These are phyloP conservation scores for Acleris laterana DNA, from an alignment of 2,888 invertebrate species.

Conservation along the genomic window DNA sequence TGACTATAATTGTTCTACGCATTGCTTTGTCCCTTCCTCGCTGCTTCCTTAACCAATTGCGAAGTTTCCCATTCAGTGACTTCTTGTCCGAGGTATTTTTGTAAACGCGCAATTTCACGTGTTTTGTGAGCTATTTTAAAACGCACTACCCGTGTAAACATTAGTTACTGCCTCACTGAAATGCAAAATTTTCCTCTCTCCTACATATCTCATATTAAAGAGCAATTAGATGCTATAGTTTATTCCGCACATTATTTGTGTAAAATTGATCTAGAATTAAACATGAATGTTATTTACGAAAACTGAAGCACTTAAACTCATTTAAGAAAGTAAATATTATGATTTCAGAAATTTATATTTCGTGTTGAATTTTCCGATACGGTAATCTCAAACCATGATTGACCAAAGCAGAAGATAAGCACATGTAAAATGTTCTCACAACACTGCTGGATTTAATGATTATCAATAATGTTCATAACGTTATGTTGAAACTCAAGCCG, in stretches of 20 bases:
- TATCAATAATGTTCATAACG: no score
- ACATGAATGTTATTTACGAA: constrained; percentile 24
- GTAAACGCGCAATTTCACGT: constrained; percentile 34
- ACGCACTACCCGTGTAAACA: constrained; percentile 46
- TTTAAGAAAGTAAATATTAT: constrained; percentile 32
- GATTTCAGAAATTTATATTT: constrained; percentile 11
- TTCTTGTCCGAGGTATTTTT: constrained; percentile 31
- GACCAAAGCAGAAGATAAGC: constrained; percentile 1
- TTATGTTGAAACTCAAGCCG: no score
- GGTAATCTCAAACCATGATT: constrained; percentile 19
- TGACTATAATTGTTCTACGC: constrained; percentile 12
- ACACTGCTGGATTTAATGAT: constrained; percentile 4
- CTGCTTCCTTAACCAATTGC: constrained; percentile 17
- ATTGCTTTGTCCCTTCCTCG: constrained; percentile 15
- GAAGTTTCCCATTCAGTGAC: constrained; percentile 28
- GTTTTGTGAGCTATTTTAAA: constrained; percentile 39
- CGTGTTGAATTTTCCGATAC: constrained; percentile 20
- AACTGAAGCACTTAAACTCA: constrained; percentile 18
- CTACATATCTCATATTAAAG: background rate
- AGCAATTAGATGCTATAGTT: no score
- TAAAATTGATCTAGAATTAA: constrained; percentile 17
- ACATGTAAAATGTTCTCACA: constrained; percentile 3
- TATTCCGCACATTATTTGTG: background rate
- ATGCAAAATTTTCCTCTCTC: background rate
- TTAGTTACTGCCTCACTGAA: constrained; percentile 29